phyloP scores from a whole-genome alignment of 2,113 vertebrate genomes.

The Craseonycteris thonglongyai region DNA sequence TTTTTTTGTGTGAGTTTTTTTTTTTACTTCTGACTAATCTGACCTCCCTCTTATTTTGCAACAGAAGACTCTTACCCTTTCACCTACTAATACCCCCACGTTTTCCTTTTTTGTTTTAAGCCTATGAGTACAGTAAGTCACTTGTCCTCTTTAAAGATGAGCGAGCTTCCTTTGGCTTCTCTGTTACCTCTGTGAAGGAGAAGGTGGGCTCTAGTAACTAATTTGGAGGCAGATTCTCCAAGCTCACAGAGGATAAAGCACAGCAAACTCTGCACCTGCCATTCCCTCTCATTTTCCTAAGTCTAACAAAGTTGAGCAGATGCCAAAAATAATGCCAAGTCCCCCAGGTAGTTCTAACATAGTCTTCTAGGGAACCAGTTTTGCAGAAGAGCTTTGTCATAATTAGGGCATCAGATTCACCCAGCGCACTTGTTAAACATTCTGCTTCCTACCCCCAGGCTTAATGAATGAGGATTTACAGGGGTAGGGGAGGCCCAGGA shows the following conservation, averaged over 20 bases:
- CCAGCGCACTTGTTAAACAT: neutral
- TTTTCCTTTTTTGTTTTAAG: neutral
- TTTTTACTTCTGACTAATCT: neutral
- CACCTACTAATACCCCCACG: conserved; percentile 7
- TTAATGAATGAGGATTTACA: neutral
- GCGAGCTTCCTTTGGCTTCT: neutral
- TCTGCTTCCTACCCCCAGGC: neutral
- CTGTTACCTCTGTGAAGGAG: neutral
- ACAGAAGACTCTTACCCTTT: conserved; percentile 35
- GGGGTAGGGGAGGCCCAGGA: neutral
- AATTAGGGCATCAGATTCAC: neutral
- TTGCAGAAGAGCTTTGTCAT: neutral
- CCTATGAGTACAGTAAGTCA: conserved; percentile 52
- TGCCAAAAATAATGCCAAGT: neutral
- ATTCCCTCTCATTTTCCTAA: neutral
- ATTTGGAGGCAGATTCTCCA: neutral
- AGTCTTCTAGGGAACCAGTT: neutral
- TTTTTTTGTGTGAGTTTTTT: neutral
- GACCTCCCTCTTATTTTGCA: conserved; percentile 1
- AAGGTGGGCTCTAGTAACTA: neutral
- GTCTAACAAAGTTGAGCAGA: neutral
- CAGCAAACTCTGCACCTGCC: neutral
- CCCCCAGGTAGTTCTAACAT: neutral
- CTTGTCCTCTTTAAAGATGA: neutral
- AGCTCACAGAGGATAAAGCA: neutral